These are phyloP conservation scores for Lophotriccus pileatus DNA, from an alignment of 2,797 vertebrate species.

Conservation along the genomic window DNA sequence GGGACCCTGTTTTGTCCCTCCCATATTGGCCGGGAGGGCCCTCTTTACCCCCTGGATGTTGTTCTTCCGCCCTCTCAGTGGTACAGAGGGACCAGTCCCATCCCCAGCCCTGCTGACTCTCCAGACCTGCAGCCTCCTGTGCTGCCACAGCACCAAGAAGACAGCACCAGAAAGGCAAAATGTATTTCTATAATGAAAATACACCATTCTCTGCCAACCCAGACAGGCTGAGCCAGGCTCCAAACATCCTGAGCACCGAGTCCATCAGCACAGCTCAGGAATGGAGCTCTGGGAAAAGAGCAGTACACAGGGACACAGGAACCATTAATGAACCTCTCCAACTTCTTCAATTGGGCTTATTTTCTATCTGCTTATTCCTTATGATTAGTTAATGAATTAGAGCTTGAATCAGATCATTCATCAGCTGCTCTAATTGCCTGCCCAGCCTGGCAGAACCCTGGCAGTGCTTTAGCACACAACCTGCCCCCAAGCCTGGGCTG, in stretches of 20 bases:
- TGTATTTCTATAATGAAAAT: neutral
- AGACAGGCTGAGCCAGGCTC: neutral
- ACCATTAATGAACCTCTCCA: neutral
- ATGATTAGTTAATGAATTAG: neutral
- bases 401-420: neutral
- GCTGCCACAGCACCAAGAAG: neutral
- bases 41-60: too few relatives aligned
- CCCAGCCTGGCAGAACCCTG: neutral
- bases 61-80: neutral
- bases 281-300: neutral
- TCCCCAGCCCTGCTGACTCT: neutral
- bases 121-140: neutral
- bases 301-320: neutral
- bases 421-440: slow-evolving; percentile 6
- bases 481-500: neutral
- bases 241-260: fast-evolving
- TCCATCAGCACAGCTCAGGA: neutral
- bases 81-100: neutral
- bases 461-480: neutral
- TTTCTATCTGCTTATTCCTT: neutral
- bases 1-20: neutral
- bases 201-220: neutral
- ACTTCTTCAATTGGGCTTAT: neutral
- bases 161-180: neutral
- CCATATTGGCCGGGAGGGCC: neutral